Conservation (phyloP, 2,888 invertebrate species). For the Scaptomyza parva region DNA sequence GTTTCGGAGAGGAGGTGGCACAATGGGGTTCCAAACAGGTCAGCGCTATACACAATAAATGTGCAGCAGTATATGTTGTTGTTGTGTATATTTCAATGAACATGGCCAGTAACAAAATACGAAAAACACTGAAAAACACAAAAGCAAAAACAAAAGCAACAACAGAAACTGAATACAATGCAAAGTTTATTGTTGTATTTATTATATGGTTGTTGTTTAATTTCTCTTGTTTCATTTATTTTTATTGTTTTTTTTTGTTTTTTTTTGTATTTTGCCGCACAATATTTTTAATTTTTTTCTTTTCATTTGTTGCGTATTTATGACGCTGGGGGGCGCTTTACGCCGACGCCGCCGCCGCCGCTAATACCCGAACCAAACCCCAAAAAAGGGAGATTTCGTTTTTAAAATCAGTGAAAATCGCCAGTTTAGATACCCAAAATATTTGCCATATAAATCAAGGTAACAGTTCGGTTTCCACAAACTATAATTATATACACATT, state of each 20-base stretch:
- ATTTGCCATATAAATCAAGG: too few relatives aligned
- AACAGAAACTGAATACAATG: slow-evolving; percentile 39
- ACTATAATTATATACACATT: too few relatives aligned
- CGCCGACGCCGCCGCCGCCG: too few relatives aligned
- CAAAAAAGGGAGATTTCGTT: slow-evolving; percentile 1
- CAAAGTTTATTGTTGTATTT: slow-evolving; percentile 49
- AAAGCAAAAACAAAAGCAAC: neutral
- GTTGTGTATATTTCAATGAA: neutral
- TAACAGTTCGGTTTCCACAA: too few relatives aligned
- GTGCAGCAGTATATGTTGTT: slow-evolving; percentile 38
- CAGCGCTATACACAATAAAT: slow-evolving; percentile 33
- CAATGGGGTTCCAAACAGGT: neutral
- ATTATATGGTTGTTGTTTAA: slow-evolving; percentile 27
- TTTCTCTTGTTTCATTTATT: slow-evolving; percentile 43
- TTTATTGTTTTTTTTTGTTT: too few relatives aligned
- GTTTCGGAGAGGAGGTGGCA: neutral
- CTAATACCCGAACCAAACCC: slow-evolving; percentile 28
- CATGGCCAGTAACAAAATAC: neutral
- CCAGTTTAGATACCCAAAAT: neutral
- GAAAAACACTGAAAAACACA: too few relatives aligned
- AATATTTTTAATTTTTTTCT: neutral
- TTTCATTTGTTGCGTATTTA: slow-evolving; percentile 66
- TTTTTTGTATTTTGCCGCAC: slow-evolving; percentile 2
- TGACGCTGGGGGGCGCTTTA: slow-evolving; percentile 53
- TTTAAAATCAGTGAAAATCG: too few relatives aligned